Base-by-base conservation (phyloP, 2,113 vertebrate species). In the Phyllostomus hastatus region DNA sequence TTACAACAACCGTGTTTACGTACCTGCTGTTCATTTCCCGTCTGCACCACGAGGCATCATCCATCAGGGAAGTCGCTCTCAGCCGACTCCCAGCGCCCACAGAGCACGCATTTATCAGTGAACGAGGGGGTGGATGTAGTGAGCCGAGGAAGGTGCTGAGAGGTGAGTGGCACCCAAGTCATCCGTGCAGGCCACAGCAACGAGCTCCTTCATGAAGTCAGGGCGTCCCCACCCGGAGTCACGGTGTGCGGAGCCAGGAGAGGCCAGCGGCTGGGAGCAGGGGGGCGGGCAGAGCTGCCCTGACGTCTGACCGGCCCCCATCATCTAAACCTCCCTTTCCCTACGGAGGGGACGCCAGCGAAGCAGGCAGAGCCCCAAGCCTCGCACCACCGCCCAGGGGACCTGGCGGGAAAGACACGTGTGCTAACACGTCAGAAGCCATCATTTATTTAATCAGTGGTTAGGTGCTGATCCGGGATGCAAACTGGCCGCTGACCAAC, bases 101-200 rank as follows among this genome's bases (percentile, higher is more conserved):
- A 0, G 20, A 33, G 7, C n/a, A 5, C 1, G 1, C 3, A 14
- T 8, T 4, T 28, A 61, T 41, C 43, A 15, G 0, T 4, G 31
- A 69, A 3, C 0, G 9, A 88, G 69, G 2, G 50, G 83, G 2
- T 1, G 26, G 80, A 16, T 1, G 33, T 35, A 3, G 20, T 24
- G 52, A 72, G 57, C 31, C 57, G 46, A 93, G 75, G 57, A 54
- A 94, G 48, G 48, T 10, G 41, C 0, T 20, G 57, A 50, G 50
- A 79, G 1, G 31, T 52, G 50, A 52, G 28, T 5, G 57, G 54
- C 76, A 12, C 5, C 24, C 46, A 14, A 41, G 48, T 16, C 75
- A 35, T 52, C 61, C 11, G 2, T 0, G 31, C 33, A 73, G 72
- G 10, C 54, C 70, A 33, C 0, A 35, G 20, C 10, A 19, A 1